Evolutionary conservation across 2,113 vertebrate species (phyloP), one percentile per base, ranked within the genome.

Genomic region (Mystacornis crossleyi): DNA sequence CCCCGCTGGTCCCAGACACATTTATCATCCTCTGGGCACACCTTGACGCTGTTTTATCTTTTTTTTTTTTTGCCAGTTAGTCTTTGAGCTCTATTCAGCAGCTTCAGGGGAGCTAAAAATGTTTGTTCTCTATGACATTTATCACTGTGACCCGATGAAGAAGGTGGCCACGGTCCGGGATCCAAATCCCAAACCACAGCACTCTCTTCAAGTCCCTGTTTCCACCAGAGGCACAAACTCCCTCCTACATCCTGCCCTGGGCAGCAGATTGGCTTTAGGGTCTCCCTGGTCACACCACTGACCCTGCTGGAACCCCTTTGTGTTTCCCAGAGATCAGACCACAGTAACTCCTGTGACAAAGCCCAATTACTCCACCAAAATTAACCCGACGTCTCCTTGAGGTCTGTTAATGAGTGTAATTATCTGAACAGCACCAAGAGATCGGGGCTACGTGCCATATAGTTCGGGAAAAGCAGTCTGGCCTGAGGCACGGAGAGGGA

Each of bases 201-300:
- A 24, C 12, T 38, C 42, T 55, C 18, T 38, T 0, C 29, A 26
- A 23, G 2, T 12, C 29, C 13, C 28, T n/a, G 0, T 42, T 75
- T 50, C 70, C 18, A 29, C 6, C 34, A 33, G 25, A 1, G 24
- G 18, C 51, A 57, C 11, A 16, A 72, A 29, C 8, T 18, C 48
- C 10, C 4, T 45, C 45, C 64, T 8, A 1, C 0, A 0, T 12
- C 65, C 60, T 51, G 34, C 77, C 2, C 0, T 0, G 14, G 36
- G 13, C 48, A 53, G n/a, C 47, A 50, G n/a, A 6, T 8, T 6
- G 23, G 48, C 6, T 75, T 16, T 51, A 10, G 31, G 21, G 3
- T 55, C 11, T 31, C 19, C n/a, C n/a, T 61, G 11, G 3, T 61
- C 73, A 42, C 55, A 34, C 26, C 54, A 5, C 64, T 38, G 29